Evolutionary conservation across 2,888 invertebrate species (phyloP), one percentile per base, ranked within the genome.

Genomic region (Acanthococcus lagerstroemiae): DNA sequence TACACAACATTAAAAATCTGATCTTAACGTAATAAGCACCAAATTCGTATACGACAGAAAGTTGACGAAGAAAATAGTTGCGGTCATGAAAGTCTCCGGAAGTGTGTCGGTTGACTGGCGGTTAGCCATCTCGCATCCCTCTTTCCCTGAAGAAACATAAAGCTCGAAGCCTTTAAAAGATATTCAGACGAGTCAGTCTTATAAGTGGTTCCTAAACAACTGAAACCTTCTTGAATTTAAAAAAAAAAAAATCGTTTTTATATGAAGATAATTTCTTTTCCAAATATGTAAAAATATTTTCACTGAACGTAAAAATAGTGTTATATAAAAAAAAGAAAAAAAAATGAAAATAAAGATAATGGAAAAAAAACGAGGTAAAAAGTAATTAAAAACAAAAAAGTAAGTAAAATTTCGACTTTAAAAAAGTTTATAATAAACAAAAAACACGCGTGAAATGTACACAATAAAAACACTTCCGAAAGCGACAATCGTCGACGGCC

Each of bases 121-220:
- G n/a, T n/a, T n/a, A n/a, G n/a, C n/a, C n/a, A n/a, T n/a, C n/a
- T n/a, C n/a, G n/a, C n/a, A n/a, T n/a, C n/a, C n/a, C n/a, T n/a
- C 15, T 37, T 15, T 37, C 37, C 15, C 15, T 37, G 37, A 37
- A 37, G 7, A 19, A 46, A 45, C 24, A 15, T 22, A 21, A 3
- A 45, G 17, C 12, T 48, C 3, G 22, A 19, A 19, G 4, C 5
- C 19, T 22, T 6, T 26, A 9, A 21, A 60, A 48, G n/a, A n/a
- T n/a, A n/a, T n/a, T n/a, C n/a, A n/a, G 50, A 19, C 48, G 27
- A 46, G 48, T 60, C 60, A 60, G 60, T 60, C 60, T 60, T 50
- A 25, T 27, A 19, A 21, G 26, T 48, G 24, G 22, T 25, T 24
- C 26, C 15, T n/a, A n/a, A n/a, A n/a, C n/a, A n/a, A n/a, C n/a